Conservation (phyloP, 1,140 invertebrate species). For the Episyrphus balteatus region DNA sequence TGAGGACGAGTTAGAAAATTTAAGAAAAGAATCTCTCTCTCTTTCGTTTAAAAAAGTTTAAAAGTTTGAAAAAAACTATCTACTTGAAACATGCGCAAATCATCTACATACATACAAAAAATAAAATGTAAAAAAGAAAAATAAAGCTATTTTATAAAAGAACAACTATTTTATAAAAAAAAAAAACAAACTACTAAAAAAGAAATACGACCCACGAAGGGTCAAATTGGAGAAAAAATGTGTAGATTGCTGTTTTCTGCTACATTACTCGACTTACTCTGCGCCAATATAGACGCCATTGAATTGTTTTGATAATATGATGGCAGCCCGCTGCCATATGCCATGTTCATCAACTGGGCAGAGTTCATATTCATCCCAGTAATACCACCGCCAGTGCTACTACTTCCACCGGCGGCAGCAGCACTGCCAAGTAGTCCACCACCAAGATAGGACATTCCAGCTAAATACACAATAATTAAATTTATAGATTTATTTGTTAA, state of each 20-base stretch:
- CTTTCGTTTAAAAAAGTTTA: not conserved
- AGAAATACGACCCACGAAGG: not conserved
- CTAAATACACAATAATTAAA: not conserved
- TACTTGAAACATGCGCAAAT: not conserved
- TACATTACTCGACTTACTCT: conserved; percentile 53
- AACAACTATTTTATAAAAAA: not conserved
- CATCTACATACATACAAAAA: not conserved
- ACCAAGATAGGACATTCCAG: not conserved
- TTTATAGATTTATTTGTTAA: not conserved
- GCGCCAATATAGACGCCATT: conserved; percentile 61
- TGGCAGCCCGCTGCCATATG: conserved; percentile 6
- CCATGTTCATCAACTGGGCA: conserved; percentile 1
- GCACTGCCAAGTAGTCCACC: not conserved
- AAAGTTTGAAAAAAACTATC: not conserved
- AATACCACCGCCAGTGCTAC: conserved; percentile 7
- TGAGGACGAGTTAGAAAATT: no score
- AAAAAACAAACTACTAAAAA: not conserved
- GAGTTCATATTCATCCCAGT: not conserved
- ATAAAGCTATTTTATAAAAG: not conserved
- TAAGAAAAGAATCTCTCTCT: no score
- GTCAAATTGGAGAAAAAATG: not conserved
- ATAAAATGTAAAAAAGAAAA: not conserved
- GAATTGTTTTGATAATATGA: conserved; percentile 40
- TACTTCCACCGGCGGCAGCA: not conserved
- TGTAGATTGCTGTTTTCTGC: not conserved